Conservation (phyloP, 1,140 invertebrate genomes). For the Bombus picipes region DNA sequence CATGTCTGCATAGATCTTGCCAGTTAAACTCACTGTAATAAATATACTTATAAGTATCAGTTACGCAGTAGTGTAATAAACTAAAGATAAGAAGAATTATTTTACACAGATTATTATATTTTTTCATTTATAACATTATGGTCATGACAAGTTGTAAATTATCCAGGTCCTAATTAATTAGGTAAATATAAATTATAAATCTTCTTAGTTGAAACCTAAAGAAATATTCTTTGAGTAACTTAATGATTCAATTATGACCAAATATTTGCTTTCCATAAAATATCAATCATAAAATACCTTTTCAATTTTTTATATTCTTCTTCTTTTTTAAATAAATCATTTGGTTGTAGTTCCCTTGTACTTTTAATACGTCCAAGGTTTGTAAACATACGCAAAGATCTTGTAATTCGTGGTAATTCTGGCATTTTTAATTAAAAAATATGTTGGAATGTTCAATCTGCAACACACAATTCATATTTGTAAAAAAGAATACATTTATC, state of each 20-base stretch:
- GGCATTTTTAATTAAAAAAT: slow-evolving; percentile 62
- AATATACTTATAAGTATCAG: slow-evolving; percentile 34
- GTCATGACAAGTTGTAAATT: background rate
- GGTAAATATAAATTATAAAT: background rate
- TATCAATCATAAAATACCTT: slow-evolving; percentile 60
- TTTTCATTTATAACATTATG: background rate
- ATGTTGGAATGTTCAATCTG: background rate
- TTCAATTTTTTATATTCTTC: slow-evolving; percentile 64
- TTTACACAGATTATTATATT: background rate
- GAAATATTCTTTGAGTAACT: background rate
- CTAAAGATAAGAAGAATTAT: background rate
- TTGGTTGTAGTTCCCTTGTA: slow-evolving; percentile 42
- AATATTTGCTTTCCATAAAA: background rate
- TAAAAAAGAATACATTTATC: background rate
- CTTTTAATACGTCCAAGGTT: slow-evolving; percentile 68
- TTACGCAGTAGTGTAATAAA: background rate
- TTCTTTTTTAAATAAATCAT: slow-evolving; percentile 72
- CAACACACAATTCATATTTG: background rate
- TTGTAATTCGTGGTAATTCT: slow-evolving; percentile 74
- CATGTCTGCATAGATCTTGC: slow-evolving; percentile 68
- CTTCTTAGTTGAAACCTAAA: background rate
- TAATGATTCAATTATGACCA: background rate
- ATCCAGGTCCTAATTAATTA: background rate
- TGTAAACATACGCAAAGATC: slow-evolving; percentile 74
- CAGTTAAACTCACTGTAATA: slow-evolving; percentile 69